A percentile compares a stretch with the other conserved stretches of the same genome.
phyloP scores from a whole-genome alignment of 2,888 invertebrate genomes.

The Drosophila peninsularis region DNA sequence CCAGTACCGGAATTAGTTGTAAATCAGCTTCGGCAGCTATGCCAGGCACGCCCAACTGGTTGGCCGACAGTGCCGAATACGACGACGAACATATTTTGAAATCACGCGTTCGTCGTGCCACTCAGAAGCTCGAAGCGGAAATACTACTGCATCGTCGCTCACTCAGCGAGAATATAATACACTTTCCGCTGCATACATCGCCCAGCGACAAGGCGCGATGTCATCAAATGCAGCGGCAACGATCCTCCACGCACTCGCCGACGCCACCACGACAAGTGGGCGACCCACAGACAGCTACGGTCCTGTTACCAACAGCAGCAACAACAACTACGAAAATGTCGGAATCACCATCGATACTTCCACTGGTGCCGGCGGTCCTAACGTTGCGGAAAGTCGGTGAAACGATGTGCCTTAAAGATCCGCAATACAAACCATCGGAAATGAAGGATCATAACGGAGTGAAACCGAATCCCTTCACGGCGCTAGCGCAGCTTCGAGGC shows the following conservation, averaged over 20 bases:
- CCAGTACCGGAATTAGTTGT: slow-evolving; percentile 50
- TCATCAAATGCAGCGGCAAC: slow-evolving; percentile 87
- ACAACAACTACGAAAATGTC: slow-evolving; percentile 42
- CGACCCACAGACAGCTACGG: slow-evolving; percentile 28
- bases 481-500: slow-evolving; percentile 91
- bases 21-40: slow-evolving; percentile 60
- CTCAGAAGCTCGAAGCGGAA: slow-evolving; percentile 83
- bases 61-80: slow-evolving; percentile 77
- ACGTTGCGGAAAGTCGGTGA: slow-evolving; percentile 90
- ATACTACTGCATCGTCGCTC: slow-evolving; percentile 89
- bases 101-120: slow-evolving; percentile 82
- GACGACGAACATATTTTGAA: slow-evolving; percentile 80
- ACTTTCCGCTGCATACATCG: slow-evolving; percentile 87
- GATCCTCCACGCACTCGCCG: slow-evolving; percentile 82
- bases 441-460: slow-evolving; percentile 82
- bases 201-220: slow-evolving; percentile 91
- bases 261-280: slow-evolving; percentile 80
- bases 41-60: slow-evolving; percentile 68
- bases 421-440: slow-evolving; percentile 90
- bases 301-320: slow-evolving; percentile 38
- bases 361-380: slow-evolving; percentile 84
- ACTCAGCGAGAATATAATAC: slow-evolving; percentile 89
- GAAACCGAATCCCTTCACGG: slow-evolving; percentile 90
- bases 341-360: slow-evolving; percentile 61
- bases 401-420: slow-evolving; percentile 93